A percentile compares a stretch with the other conserved stretches of the same genome.
phyloP scores from a whole-genome alignment of 2,888 invertebrate species.

The Coelinius sp. region DNA sequence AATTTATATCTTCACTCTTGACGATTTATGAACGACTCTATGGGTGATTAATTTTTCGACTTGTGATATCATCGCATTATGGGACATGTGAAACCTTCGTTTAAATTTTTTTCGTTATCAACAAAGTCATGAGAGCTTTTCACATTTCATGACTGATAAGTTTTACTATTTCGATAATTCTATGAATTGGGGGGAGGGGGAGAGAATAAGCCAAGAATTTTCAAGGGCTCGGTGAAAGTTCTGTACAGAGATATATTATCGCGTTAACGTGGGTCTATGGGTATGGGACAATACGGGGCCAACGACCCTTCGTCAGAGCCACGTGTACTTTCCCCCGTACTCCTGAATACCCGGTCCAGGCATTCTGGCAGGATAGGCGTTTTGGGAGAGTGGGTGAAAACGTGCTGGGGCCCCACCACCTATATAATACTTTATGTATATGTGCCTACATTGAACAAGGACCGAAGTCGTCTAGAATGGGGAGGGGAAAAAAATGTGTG shows the following conservation, averaged over 20 bases:
- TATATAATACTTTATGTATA: background rate
- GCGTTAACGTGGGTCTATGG: background rate
- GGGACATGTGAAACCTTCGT: too few relatives aligned
- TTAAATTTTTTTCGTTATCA: too few relatives aligned
- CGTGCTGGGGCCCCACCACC: background rate
- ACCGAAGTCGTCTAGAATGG: background rate
- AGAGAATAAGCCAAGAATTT: too few relatives aligned
- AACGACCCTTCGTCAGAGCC: conserved; percentile 35
- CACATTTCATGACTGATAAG: too few relatives aligned
- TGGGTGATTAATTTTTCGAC: too few relatives aligned
- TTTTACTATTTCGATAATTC: too few relatives aligned
- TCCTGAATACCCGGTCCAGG: conserved; percentile 6
- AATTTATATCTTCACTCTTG: too few relatives aligned
- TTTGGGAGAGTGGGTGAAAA: conserved; percentile 22
- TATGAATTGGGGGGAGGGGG: too few relatives aligned
- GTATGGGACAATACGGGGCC: conserved; percentile 24
- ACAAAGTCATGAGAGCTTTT: too few relatives aligned
- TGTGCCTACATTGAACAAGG: background rate
- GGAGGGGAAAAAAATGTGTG: background rate
- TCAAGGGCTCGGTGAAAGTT: background rate
- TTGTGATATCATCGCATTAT: too few relatives aligned
- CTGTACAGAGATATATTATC: background rate
- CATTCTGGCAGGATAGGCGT: conserved; percentile 14
- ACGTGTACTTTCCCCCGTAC: conserved; percentile 28
- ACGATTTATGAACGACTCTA: too few relatives aligned